Conservation (phyloP, 2,888 invertebrate genomes). For the Enchytraeus crypticus region DNA sequence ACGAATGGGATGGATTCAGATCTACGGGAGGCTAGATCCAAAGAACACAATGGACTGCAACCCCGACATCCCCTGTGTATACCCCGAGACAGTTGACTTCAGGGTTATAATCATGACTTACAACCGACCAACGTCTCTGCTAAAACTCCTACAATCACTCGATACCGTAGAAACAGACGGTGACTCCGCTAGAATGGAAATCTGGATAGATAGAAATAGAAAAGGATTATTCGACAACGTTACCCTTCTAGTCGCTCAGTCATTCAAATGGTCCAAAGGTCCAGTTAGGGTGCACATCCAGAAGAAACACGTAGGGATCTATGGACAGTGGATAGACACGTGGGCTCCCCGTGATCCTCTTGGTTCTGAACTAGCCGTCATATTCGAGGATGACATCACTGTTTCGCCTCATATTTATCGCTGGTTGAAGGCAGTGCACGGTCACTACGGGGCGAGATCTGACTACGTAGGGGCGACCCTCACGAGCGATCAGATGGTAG, state of each 20-base stretch:
- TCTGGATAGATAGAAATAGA: constrained; percentile 23
- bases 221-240: not conserved
- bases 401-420: constrained; percentile 5
- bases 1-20: too few species aligned
- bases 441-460: not conserved
- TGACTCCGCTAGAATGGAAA: constrained; percentile 20
- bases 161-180: constrained; percentile 22
- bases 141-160: constrained; percentile 17
- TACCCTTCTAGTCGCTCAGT: not conserved
- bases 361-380: too few species aligned
- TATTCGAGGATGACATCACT: too few species aligned
- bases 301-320: constrained; percentile 25
- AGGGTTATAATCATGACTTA: constrained; percentile 26
- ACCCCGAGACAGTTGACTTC: constrained; percentile 17
- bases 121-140: constrained; percentile 21
- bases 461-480: constrained; percentile 8
- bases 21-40: too few species aligned
- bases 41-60: not conserved
- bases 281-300: constrained; percentile 22
- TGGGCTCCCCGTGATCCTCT: constrained; percentile 26
- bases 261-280: constrained; percentile 9
- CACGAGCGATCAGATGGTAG: not conserved
- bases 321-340: constrained; percentile 31
- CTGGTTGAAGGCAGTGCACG: constrained; percentile 7
- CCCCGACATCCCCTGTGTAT: not conserved